Percentiles rank a stretch among this genome's conserved stretches.
phyloP scores from a whole-genome alignment of 2,888 invertebrate species.

The Formica aserva region DNA sequence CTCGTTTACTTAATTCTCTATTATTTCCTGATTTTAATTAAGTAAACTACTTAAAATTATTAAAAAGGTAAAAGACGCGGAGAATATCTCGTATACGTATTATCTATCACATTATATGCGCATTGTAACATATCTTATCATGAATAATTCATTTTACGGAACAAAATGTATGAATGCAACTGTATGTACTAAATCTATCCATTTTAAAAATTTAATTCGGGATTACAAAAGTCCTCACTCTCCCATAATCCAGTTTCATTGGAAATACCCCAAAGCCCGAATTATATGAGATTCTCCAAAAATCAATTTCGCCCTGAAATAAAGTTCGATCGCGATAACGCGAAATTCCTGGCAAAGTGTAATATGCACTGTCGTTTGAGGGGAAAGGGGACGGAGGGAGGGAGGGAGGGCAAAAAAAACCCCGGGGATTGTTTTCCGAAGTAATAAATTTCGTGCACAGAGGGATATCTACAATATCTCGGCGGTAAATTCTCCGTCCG shows the following conservation, averaged over 20 bases:
- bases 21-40: slow-evolving; percentile 58
- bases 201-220: slow-evolving; percentile 36
- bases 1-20: slow-evolving; percentile 70
- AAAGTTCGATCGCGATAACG: slow-evolving; percentile 28
- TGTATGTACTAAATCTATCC: slow-evolving; percentile 50
- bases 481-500: slow-evolving; percentile 38
- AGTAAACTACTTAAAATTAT: not conserved
- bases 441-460: slow-evolving; percentile 42
- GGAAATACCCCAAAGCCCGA: slow-evolving; percentile 26
- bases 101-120: not conserved
- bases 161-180: slow-evolving; percentile 2
- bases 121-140: not conserved
- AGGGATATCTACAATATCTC: slow-evolving; percentile 25
- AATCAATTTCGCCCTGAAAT: slow-evolving; percentile 42
- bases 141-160: not conserved
- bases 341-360: slow-evolving; percentile 33
- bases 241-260: slow-evolving; percentile 14
- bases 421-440: slow-evolving; percentile 35
- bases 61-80: not conserved
- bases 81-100: not conserved
- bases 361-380: slow-evolving; percentile 15
- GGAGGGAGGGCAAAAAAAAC: not conserved
- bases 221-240: slow-evolving; percentile 7
- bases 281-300: slow-evolving; percentile 23
- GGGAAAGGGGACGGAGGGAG: not conserved